phyloP scores from a whole-genome alignment of 2,888 invertebrate species.

The Pseudococcus viburni region DNA sequence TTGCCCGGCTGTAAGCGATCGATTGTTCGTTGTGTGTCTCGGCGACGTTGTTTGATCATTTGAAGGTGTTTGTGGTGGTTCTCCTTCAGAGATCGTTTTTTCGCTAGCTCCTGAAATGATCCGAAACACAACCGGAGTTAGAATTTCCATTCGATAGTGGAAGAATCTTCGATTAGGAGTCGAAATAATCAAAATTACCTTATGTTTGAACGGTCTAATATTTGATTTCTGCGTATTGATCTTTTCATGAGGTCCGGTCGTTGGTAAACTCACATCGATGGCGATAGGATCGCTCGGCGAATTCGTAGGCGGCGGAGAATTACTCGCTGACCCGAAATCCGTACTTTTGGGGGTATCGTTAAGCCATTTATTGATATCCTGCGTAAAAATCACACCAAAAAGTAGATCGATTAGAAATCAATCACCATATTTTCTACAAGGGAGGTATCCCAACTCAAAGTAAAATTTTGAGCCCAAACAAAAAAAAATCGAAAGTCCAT shows the following conservation, averaged over 20 bases:
- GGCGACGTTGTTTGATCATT: constrained; percentile 74
- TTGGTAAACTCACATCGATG: constrained; percentile 5
- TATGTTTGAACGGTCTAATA: constrained; percentile 51
- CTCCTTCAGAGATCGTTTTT: constrained; percentile 66
- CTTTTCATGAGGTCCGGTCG: constrained; percentile 6
- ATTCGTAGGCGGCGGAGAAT: constrained; percentile 75
- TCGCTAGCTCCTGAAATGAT: constrained; percentile 44
- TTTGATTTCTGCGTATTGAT: constrained; percentile 5
- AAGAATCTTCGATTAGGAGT: neutral
- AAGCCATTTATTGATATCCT: constrained; percentile 91
- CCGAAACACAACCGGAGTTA: neutral
- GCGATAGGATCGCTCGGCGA: constrained; percentile 35
- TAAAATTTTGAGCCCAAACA: too few relatives aligned
- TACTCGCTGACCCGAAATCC: constrained; percentile 81
- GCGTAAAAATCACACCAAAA: constrained; percentile 66
- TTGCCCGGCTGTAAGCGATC: constrained; percentile 89
- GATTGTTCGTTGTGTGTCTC: constrained; percentile 86
- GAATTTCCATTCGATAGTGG: neutral
- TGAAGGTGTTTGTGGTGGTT: constrained; percentile 68
- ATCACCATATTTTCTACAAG: too few relatives aligned
- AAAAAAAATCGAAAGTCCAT: too few relatives aligned
- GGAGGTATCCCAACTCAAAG: too few relatives aligned
- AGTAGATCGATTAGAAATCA: too few relatives aligned
- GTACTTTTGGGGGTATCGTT: constrained; percentile 83
- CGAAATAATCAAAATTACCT: neutral